Evolutionary conservation across 2,888 invertebrate species (phyloP).

Genomic region (Lydus trimaculatus): DNA sequence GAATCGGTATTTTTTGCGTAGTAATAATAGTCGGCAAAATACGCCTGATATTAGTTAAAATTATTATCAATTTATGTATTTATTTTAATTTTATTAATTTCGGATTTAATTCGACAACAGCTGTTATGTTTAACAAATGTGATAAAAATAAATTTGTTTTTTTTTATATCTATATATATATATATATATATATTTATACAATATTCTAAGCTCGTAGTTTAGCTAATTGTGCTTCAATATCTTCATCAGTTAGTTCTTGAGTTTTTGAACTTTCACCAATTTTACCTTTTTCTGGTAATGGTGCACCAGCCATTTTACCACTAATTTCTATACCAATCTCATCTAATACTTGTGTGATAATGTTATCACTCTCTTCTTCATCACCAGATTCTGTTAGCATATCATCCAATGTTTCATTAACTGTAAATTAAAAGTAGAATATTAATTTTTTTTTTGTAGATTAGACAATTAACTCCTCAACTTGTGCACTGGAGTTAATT

Average conservation of each 20-base stretch:
- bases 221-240: constrained; percentile 76
- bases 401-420: constrained; percentile 90
- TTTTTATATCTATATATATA: constrained; percentile 19
- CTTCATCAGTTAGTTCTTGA: constrained; percentile 68
- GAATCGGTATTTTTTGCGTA: neutral
- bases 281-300: constrained; percentile 67
- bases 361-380: constrained; percentile 86
- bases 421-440: constrained; percentile 58
- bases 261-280: constrained; percentile 64
- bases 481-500: too few species aligned
- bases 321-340: constrained; percentile 96
- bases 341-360: constrained; percentile 91
- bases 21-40: neutral
- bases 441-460: neutral
- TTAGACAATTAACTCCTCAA: too few species aligned
- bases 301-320: constrained; percentile 79
- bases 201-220: constrained; percentile 58
- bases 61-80: too few species aligned
- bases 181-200: too few species aligned
- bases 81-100: too few species aligned
- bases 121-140: too few species aligned
- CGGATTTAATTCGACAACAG: too few species aligned
- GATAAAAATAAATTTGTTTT: constrained; percentile 15
- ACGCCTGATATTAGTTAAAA: too few species aligned
- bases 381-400: constrained; percentile 89